Conservation (phyloP, 2,888 invertebrate genomes). For the Autographa pulchrina region DNA sequence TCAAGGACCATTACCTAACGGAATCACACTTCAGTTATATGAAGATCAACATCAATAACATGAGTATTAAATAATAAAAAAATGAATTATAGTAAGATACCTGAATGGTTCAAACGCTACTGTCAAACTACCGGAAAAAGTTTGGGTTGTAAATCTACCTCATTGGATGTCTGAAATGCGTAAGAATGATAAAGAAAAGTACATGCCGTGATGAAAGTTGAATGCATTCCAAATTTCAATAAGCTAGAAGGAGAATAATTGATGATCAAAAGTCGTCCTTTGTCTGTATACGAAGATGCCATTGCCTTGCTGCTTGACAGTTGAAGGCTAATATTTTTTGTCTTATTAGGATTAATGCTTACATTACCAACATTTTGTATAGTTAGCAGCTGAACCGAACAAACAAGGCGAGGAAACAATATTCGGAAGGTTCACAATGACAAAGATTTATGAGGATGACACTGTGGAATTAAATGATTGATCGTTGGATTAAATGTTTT, state of each 20-base stretch:
- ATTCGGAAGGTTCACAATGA: constrained; percentile 41
- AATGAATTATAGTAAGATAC: too few species aligned
- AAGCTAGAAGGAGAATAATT: too few species aligned
- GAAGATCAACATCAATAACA: background rate
- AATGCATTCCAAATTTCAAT: too few species aligned
- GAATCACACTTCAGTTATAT: background rate
- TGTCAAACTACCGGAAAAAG: too few species aligned
- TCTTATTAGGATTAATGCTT: background rate
- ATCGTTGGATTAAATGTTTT: constrained; percentile 55
- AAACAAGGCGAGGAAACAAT: constrained; percentile 56
- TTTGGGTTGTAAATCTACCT: too few species aligned
- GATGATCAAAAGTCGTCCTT: too few species aligned
- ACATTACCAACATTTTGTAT: constrained; percentile 7
- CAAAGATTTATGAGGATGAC: constrained; percentile 64
- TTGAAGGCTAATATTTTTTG: background rate
- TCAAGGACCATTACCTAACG: background rate
- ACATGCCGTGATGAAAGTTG: too few species aligned
- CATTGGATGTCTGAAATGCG: too few species aligned
- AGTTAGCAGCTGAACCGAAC: constrained; percentile 16
- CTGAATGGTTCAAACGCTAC: too few species aligned
- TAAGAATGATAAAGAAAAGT: too few species aligned
- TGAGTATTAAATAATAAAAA: background rate
- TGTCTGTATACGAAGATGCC: background rate
- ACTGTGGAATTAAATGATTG: constrained; percentile 60
- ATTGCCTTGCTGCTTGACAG: background rate